Evolutionary conservation across 1,140 invertebrate species (phyloP), one percentile per base, ranked within the genome.

Genomic region (Drosophila navojoa): DNA sequence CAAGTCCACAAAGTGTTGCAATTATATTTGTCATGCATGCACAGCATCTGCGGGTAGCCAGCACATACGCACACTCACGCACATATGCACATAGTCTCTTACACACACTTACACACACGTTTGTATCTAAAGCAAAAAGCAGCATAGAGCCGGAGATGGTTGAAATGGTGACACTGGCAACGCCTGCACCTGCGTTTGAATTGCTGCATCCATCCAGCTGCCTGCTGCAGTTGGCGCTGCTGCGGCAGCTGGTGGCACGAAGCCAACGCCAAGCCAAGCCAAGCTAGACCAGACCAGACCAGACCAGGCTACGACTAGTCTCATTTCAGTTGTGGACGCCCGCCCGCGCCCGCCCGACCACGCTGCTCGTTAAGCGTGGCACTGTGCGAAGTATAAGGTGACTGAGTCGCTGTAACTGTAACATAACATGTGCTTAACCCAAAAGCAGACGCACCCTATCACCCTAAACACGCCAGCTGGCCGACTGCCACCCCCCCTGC

Each of bases 351-450:
- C 16, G 27, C 27, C 22, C 16, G n/a, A 3, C 10, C 38, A 22
- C 25, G 52, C 38, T 49, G 52, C 60, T 67, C 50, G 69, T 68
- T 73, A 71, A 71, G 25, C 59, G 45, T 47, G 60, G 60, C 38
- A 40, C 47, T 50, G 54, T 58, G 45, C 53, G 35, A 52, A 49
- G 69, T 64, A 70, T 50, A 69, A 72, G 70, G 44, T 74, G 64
- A 73, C 64, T 67, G 63, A 44, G 49, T 70, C 71, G 38, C 77
- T 73, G 69, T 45, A 69, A 70, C 75, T 76, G 76, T 68, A 76
- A 74, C 77, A 77, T 73, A 74, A 77, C 77, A 77, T 77, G 77
- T 79, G 77, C 77, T 79, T 77, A 79, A 79, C 77, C 77, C 77
- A 79, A 69, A 79, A 70, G 64, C 76, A 76, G 70, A 64, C 64